phyloP scores from a whole-genome alignment of 2,113 vertebrate species.

The Chloropsis cyanopogon region DNA sequence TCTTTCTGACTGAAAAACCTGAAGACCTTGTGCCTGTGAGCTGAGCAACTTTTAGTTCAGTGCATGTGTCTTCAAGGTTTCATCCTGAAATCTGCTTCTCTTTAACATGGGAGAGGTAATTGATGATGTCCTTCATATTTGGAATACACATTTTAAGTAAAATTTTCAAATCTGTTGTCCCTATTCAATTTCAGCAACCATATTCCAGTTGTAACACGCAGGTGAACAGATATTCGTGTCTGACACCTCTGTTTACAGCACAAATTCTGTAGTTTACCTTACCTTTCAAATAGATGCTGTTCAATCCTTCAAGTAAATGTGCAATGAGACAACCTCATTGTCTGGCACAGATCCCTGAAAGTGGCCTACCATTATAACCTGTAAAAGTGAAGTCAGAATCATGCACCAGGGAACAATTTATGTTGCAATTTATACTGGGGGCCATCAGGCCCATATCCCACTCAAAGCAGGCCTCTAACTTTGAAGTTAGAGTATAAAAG shows the following conservation, averaged over 20 bases:
- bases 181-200: not conserved
- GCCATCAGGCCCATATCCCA: not conserved
- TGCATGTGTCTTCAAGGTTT: not conserved
- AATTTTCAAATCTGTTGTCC: not conserved
- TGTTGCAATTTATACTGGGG: not conserved
- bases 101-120: not conserved
- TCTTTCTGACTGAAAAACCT: not conserved
- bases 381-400: not conserved
- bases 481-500: not conserved
- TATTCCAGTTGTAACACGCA: not conserved
- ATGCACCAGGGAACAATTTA: not conserved
- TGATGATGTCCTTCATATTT: not conserved
- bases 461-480: not conserved
- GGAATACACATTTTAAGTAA: not conserved
- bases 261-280: not conserved
- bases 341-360: not conserved
- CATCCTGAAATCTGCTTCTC: not conserved
- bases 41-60: not conserved
- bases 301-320: rapidly evolving
- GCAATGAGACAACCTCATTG: not conserved
- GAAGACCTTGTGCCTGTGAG: not conserved
- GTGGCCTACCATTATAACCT: not conserved
- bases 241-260: not conserved
- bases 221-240: not conserved
- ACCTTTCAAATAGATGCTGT: not conserved